Evolutionary conservation across 2,888 invertebrate genomes (phyloP).

Genomic region (Eupithecia abbreviata): DNA sequence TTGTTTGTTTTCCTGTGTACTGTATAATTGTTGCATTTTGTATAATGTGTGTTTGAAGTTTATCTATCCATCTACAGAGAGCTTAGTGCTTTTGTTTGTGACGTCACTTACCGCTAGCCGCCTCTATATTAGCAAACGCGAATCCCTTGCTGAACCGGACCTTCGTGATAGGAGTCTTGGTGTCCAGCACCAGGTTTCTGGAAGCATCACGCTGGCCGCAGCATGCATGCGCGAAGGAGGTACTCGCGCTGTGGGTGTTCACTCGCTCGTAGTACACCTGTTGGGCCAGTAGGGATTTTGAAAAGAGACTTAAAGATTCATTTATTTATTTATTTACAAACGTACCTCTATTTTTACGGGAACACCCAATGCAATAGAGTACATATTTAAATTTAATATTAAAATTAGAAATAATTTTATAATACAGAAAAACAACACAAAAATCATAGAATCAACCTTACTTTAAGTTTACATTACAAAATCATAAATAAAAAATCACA

Average conservation of each 20-base stretch:
- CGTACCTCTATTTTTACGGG: too few relatives aligned
- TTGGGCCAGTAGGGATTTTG: slow-evolving; percentile 22
- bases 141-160: slow-evolving; percentile 91
- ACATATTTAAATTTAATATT: too few relatives aligned
- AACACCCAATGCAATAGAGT: too few relatives aligned
- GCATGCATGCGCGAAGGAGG: slow-evolving; percentile 90
- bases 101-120: slow-evolving; percentile 83
- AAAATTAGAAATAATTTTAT: too few relatives aligned
- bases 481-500: too few relatives aligned
- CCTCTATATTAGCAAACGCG: slow-evolving; percentile 91
- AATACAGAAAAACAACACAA: too few relatives aligned
- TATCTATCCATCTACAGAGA: background rate
- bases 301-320: background rate
- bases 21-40: too few relatives aligned
- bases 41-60: too few relatives aligned
- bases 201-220: slow-evolving; percentile 91
- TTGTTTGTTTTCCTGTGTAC: too few relatives aligned
- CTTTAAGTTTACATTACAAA: too few relatives aligned
- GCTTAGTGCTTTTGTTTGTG: background rate
- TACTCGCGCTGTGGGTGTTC: slow-evolving; percentile 90
- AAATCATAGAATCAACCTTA: too few relatives aligned
- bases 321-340: too few relatives aligned
- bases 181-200: slow-evolving; percentile 86
- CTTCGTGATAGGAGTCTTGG: slow-evolving; percentile 89
- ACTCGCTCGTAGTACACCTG: slow-evolving; percentile 92